phyloP scores from a whole-genome alignment of 2,888 invertebrate genomes.

The Tethea ocularis region DNA sequence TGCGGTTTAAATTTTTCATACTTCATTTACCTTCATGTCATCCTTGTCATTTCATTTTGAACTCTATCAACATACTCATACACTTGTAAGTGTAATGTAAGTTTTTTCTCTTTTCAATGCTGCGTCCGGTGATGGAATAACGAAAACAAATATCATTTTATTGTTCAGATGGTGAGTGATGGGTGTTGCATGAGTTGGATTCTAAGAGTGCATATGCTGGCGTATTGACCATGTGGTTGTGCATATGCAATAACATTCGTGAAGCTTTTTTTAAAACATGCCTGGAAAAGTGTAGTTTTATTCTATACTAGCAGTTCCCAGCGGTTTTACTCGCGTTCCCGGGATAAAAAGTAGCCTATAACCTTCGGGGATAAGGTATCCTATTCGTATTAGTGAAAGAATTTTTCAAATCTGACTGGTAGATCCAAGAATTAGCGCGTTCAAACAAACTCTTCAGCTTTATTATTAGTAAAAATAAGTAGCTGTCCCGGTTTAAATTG shows the following conservation, averaged over 20 bases:
- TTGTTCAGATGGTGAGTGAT: slow-evolving; percentile 64
- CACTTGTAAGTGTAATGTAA: not conserved
- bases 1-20: no score
- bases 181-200: slow-evolving; percentile 38
- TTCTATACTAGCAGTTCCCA: no score
- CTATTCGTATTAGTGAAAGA: no score
- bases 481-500: no score
- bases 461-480: no score
- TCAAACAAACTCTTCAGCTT: no score
- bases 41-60: slow-evolving; percentile 4
- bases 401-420: no score
- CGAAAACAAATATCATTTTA: slow-evolving; percentile 35
- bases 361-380: no score
- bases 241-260: slow-evolving; percentile 4
- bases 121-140: slow-evolving; percentile 49
- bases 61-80: not conserved
- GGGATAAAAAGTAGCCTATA: no score
- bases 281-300: no score
- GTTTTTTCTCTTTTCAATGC: slow-evolving; percentile 51
- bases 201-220: slow-evolving; percentile 9
- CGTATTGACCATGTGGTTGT: slow-evolving; percentile 10
- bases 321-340: no score
- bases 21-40: not conserved
- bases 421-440: no score
- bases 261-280: not conserved